Percentiles rank a stretch among this genome's conserved stretches.
Conservation (phyloP, 92 coral and sea anemone genomes). For the Parazoanthus darwini region DNA sequence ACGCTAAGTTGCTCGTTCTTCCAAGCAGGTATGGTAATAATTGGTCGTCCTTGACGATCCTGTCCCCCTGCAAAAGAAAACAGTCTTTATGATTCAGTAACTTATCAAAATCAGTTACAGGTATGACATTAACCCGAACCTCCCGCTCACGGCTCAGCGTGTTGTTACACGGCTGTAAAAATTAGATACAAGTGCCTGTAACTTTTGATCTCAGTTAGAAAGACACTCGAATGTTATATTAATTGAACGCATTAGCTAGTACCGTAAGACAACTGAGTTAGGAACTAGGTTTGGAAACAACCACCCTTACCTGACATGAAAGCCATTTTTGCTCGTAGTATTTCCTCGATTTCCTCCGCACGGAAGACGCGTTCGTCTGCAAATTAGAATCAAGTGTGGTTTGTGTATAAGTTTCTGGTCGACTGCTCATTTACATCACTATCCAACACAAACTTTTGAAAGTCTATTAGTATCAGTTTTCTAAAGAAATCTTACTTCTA, state of each 20-base stretch:
- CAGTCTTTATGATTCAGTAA: neutral
- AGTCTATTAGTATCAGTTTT: neutral
- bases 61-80: constrained; percentile 64
- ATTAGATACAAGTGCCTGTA: neutral
- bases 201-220: neutral
- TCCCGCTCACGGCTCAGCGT: neutral
- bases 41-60: constrained; percentile 86
- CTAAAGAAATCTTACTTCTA: constrained; percentile 62
- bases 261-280: neutral
- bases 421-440: constrained; percentile 27
- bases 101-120: neutral
- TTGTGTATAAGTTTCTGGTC: constrained; percentile 6
- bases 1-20: constrained; percentile 70
- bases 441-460: constrained; percentile 6
- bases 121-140: neutral
- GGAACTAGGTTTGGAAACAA: too few relatives aligned
- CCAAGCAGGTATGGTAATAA: constrained; percentile 79
- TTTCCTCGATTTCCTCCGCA: constrained; percentile 72
- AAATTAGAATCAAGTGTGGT: constrained; percentile 21
- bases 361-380: constrained; percentile 61
- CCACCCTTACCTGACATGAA: constrained; percentile 65
- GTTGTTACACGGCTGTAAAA: neutral
- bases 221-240: neutral
- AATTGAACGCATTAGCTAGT: neutral
- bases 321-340: constrained; percentile 70